Evolutionary conservation across 2,797 vertebrate genomes (phyloP).

Genomic region (Danio choprae): DNA sequence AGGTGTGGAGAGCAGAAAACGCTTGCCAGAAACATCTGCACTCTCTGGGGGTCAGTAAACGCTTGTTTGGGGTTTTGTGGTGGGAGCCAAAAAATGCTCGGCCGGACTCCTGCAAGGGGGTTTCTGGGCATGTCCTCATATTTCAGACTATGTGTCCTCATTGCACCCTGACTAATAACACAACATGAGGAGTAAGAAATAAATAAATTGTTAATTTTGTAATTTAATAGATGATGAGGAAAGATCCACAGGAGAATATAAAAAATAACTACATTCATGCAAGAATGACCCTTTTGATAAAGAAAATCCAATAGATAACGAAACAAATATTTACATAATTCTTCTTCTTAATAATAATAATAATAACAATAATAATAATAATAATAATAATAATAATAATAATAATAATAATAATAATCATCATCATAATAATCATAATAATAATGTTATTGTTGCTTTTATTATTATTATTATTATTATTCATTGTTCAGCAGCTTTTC

Average conservation of each 20-base stretch:
- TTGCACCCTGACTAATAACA: constrained; percentile 3
- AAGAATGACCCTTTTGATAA: no score
- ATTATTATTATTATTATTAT: no score
- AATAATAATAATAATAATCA: no score
- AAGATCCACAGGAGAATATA: background rate
- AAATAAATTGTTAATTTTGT: no score
- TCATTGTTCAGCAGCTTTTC: background rate
- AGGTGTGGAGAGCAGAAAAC: constrained; percentile 37
- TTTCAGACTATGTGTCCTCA: constrained; percentile 16
- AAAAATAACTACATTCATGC: no score
- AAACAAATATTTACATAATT: no score
- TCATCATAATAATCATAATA: no score
- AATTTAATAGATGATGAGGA: background rate
- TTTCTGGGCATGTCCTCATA: constrained; percentile 28
- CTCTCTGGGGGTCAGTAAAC: constrained; percentile 19
- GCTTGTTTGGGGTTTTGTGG: constrained; percentile 14
- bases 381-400: no score
- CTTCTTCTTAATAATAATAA: no score
- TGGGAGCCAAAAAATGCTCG: constrained; percentile 11
- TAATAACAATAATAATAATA: no score
- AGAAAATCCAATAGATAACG: no score
- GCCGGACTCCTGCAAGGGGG: background rate
- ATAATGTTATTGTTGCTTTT: no score
- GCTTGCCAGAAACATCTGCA: constrained; percentile 42
- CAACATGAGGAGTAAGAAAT: background rate